These are phyloP conservation scores for Catajapyx aquilonaris DNA, from an alignment of 1,140 invertebrate species.

Conservation along the genomic window DNA sequence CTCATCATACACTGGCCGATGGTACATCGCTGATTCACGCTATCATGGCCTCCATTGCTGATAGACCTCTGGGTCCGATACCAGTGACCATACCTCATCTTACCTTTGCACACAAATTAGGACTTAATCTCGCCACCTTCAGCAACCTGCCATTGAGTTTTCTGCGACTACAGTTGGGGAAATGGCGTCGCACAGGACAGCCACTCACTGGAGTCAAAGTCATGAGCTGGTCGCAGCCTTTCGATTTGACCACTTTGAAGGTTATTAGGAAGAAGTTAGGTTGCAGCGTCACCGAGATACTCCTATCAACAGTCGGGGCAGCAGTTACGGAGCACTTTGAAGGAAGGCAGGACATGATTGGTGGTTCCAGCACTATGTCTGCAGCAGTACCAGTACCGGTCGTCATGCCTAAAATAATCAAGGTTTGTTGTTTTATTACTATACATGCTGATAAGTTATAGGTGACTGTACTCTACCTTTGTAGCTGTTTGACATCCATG, in stretches of 20 bases:
- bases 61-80: neutral
- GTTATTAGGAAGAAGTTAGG: neutral
- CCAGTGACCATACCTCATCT: neutral
- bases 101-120: neutral
- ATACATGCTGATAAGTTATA: too few relatives aligned
- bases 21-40: neutral
- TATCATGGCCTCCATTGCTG: neutral
- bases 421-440: too few relatives aligned
- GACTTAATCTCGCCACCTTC: neutral
- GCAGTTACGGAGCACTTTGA: too few relatives aligned
- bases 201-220: neutral
- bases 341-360: too few relatives aligned
- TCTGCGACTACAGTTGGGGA: neutral
- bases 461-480: too few relatives aligned
- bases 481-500: too few relatives aligned
- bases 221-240: neutral
- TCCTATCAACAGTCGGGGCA: neutral
- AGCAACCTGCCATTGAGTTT: neutral
- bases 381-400: too few relatives aligned
- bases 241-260: neutral
- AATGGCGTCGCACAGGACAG: neutral
- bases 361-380: too few relatives aligned
- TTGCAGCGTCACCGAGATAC: neutral
- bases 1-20: neutral
- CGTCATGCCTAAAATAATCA: too few relatives aligned